Evolutionary conservation across 2,888 invertebrate species (phyloP).

Genomic region (Athalia rosae): DNA sequence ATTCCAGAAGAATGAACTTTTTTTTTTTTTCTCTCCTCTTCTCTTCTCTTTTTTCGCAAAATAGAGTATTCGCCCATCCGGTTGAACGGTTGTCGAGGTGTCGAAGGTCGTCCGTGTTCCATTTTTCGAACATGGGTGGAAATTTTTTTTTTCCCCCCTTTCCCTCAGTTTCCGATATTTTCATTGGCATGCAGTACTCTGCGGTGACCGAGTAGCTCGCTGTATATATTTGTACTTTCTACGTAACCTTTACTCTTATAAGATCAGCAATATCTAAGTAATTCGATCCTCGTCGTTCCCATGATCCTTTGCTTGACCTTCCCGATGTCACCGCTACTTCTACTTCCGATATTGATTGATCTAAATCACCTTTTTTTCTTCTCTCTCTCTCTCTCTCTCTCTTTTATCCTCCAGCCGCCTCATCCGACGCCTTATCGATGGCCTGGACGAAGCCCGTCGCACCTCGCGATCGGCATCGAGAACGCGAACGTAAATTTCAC

Average conservation of each 20-base stretch:
- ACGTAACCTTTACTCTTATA: not conserved
- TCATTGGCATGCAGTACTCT: not conserved
- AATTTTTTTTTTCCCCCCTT: no score
- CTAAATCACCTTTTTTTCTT: not conserved
- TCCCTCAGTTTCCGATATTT: no score
- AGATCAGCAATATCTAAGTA: constrained; percentile 4
- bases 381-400: not conserved
- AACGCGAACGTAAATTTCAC: no score
- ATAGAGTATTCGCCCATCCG: not conserved
- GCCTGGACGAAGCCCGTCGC: no score
- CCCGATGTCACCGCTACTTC: constrained; percentile 20
- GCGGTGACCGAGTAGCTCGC: not conserved
- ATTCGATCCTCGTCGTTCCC: constrained; percentile 3
- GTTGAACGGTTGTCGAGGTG: no score
- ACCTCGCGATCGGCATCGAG: no score
- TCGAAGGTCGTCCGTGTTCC: no score
- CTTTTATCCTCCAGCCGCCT: not conserved
- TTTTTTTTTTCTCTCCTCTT: not conserved
- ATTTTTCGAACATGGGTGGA: no score
- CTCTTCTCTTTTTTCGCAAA: constrained; percentile 1
- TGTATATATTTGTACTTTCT: constrained; percentile 39
- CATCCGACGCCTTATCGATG: no score
- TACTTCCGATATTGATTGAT: constrained; percentile 35
- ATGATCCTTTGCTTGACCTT: constrained; percentile 34
- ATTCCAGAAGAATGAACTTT: not conserved